These are phyloP conservation scores for Propsilocerus akamusi DNA, from an alignment of 1,140 invertebrate species.

Conservation along the genomic window DNA sequence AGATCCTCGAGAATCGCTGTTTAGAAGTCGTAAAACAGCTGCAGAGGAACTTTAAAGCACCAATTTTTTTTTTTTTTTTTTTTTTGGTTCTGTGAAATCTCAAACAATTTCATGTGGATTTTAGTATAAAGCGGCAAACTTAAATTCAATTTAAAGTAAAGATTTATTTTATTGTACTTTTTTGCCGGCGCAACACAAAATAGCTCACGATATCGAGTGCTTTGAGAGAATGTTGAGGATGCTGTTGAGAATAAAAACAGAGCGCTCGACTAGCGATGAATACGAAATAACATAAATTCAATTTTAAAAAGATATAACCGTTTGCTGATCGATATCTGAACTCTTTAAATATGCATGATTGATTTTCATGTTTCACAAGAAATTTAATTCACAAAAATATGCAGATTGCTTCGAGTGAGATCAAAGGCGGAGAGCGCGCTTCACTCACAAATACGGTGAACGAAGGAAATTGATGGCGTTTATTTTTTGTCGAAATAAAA, in stretches of 20 bases:
- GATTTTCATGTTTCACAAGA: not conserved
- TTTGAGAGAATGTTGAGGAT: not conserved
- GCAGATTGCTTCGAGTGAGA: too few species aligned
- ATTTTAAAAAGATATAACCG: not conserved
- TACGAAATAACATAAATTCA: not conserved
- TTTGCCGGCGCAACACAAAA: not conserved
- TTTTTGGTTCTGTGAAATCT: too few species aligned
- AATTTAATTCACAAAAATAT: not conserved
- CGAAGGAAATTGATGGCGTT: too few species aligned
- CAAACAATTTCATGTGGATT: too few species aligned
- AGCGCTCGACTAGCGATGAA: too few species aligned
- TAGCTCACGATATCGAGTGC: not conserved
- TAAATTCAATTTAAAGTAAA: constrained; percentile 1
- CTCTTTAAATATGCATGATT: not conserved
- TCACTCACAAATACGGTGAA: too few species aligned
- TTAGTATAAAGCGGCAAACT: not conserved
- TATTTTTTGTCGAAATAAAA: too few species aligned
- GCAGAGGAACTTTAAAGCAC: too few species aligned
- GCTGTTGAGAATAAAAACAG: not conserved
- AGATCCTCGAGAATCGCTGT: too few species aligned
- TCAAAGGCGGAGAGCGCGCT: too few species aligned
- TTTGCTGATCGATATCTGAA: not conserved
- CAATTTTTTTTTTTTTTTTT: too few species aligned
- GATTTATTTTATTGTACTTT: constrained; percentile 2
- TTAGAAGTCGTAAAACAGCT: too few species aligned